Evolutionary conservation across 2,797 vertebrate genomes (phyloP), one percentile per base, ranked within the genome.

Genomic region (Crax fasciolata): DNA sequence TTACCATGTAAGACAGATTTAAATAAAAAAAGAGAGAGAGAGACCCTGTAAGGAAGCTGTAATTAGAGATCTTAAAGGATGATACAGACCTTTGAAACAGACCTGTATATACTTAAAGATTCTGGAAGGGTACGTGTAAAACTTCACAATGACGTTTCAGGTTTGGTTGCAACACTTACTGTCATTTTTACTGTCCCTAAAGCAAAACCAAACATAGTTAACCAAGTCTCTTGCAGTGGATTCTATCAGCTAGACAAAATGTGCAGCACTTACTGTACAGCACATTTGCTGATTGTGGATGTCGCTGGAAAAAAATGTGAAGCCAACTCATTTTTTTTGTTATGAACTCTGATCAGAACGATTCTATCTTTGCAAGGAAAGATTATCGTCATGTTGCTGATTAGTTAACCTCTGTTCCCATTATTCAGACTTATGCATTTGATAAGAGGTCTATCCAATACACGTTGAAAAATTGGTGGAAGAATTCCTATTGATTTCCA

Each of bases 241-340:
- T 91, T 91, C 84, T 74, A 87, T 93, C 96, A 94, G 80, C 67
- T 63, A 93, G 96, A 95, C 96, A 94, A 96, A 71, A 82, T 3
- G 23, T 80, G 54, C 74, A 74, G 96, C 61, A 80, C 83, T 92
- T 88, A 71, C 54, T 74, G 94, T 96, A 68, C 90, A 3, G 85
- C 67, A 82, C 18, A 3, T 41, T 74, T 55, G 71, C 89, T 90
- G 96, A 95, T 84, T 90, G 89, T 84, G 71, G 38, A 58, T 91
- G 89, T 90, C 68, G 1, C 80, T 13, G 0, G 63, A 79, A 43
- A 87, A 96, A 87, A 96, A 94, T 87, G 93, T 90, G 54, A 93
- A 80, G 83, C 74, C 38, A 65, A 51, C 14, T 88, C 70, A 54
- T 43, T 81, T 90, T 92, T 92, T 91, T 84, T 52, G 28, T 89